Evolutionary conservation across 2,797 vertebrate genomes (phyloP).

Genomic region (Typhlichthys eigenmanni): DNA sequence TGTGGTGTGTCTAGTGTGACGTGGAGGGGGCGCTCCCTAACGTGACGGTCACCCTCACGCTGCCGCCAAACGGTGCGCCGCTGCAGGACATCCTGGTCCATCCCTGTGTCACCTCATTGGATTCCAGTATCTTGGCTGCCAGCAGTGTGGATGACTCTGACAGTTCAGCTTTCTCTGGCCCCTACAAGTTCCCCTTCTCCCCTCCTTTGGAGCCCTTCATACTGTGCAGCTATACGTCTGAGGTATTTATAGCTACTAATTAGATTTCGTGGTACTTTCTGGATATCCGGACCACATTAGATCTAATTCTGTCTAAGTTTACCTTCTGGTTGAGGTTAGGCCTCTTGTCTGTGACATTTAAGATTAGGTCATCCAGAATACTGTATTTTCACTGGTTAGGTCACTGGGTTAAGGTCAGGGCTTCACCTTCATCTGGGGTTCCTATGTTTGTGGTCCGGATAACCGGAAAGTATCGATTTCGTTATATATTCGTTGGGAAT

Average conservation of each 20-base stretch:
- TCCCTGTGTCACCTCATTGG: conserved; percentile 90
- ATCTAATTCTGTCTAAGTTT: too few species aligned
- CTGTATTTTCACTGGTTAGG: too few species aligned
- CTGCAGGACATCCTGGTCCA: conserved; percentile 93
- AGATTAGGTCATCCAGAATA: too few species aligned
- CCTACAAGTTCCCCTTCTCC: conserved; percentile 94
- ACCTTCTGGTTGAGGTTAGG: too few species aligned
- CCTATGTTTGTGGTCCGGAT: not conserved
- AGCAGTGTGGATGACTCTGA: conserved; percentile 83
- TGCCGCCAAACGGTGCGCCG: conserved; percentile 90
- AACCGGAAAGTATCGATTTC: too few species aligned
- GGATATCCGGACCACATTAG: too few species aligned
- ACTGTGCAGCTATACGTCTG: conserved; percentile 92
- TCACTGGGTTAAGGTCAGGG: too few species aligned
- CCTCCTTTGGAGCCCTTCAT: conserved; percentile 89
- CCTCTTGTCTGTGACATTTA: too few species aligned
- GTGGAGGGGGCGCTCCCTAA: conserved; percentile 90
- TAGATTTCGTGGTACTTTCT: too few species aligned
- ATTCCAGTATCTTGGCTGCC: conserved; percentile 86
- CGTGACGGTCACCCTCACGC: conserved; percentile 86
- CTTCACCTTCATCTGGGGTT: not conserved
- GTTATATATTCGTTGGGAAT: too few species aligned
- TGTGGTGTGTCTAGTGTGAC: conserved; percentile 83
- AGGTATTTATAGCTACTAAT: conserved; percentile 72
- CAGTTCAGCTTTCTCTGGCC: conserved; percentile 87